Base-by-base conservation (phyloP, 1,140 invertebrate genomes). In the Diachasma alloeum region DNA sequence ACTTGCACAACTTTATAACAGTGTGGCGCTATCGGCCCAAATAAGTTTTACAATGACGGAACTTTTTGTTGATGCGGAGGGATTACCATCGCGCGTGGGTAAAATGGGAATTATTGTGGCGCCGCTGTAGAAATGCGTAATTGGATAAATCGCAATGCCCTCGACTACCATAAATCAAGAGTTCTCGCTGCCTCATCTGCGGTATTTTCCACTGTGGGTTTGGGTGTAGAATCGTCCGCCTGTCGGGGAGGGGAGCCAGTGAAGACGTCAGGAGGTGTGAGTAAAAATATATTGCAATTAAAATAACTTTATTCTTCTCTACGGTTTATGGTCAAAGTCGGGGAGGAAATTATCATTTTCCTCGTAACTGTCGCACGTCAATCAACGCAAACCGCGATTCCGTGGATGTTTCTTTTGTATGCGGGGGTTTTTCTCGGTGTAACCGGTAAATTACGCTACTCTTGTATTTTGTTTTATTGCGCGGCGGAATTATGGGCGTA, bases 231-330 rank as follows among this genome's bases (percentile, higher is more conserved):
- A 36, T 37, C 6, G 36, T 39, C 5, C 36, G 8, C 2, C 15
- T 68, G 66, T 39, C 36, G 1, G n/a, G 31, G n/a, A 19, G n/a
- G 48, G 15, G n/a, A 19, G 6, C 0, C 36, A 53, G 66, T 75
- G 42, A 75, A 75, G 66, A 75, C 74, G 66, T 75, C 66, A 75
- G 19, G 66, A 75, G 66, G 74, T 69, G 74, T 39, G 63, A 69
- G 39, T 75, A 68, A 75, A 75, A 75, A 63, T 68, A 19, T 26
- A 68, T 75, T 53, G 26, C 66, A 75, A 75, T 75, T 75, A 75
- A 75, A 75, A 75, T 75, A 68, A 68, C 66, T 68, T 68, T 39
- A 68, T 48, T 44, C 24, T 69, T n/a, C 53, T 11, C 66, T 37
- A 36, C 42, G 19, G n/a, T 48, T 44, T 69, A 75, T 68, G 31